Evolutionary conservation across 2,888 invertebrate genomes (phyloP).

Genomic region (Brachyopa scutellaris): DNA sequence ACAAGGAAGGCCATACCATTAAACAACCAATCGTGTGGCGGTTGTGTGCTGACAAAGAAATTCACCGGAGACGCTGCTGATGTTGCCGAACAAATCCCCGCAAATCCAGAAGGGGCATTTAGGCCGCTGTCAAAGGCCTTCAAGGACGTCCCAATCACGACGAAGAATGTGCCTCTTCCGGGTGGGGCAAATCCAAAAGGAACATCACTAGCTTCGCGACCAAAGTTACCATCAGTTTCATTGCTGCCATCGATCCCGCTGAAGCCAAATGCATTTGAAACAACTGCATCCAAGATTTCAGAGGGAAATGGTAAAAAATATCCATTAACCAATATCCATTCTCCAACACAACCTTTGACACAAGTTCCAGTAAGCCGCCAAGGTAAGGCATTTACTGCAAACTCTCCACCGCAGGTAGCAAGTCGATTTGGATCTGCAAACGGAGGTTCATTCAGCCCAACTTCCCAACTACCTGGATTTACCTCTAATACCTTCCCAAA

Average conservation of each 20-base stretch:
- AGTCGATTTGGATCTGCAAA: neutral
- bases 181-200: neutral
- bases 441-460: neutral
- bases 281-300: constrained; percentile 11
- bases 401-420: neutral
- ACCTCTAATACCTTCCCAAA: neutral
- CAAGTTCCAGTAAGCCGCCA: neutral
- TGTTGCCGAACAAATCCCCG: constrained; percentile 45
- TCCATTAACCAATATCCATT: constrained; percentile 11
- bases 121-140: constrained; percentile 36
- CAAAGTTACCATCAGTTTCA: neutral
- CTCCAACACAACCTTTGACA: neutral
- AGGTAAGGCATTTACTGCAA: neutral
- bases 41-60: constrained; percentile 56
- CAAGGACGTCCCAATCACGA: neutral
- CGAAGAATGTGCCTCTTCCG: neutral
- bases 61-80: constrained; percentile 31
- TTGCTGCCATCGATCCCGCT: neutral
- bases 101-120: constrained; percentile 7
- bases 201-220: neutral
- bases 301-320: constrained; percentile 44
- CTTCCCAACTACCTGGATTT: no score
- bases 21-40: constrained; percentile 46
- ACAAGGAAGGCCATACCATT: constrained; percentile 1
- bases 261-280: constrained; percentile 10